phyloP scores from a whole-genome alignment of 2,113 vertebrate genomes.

The Fregata magnificens region DNA sequence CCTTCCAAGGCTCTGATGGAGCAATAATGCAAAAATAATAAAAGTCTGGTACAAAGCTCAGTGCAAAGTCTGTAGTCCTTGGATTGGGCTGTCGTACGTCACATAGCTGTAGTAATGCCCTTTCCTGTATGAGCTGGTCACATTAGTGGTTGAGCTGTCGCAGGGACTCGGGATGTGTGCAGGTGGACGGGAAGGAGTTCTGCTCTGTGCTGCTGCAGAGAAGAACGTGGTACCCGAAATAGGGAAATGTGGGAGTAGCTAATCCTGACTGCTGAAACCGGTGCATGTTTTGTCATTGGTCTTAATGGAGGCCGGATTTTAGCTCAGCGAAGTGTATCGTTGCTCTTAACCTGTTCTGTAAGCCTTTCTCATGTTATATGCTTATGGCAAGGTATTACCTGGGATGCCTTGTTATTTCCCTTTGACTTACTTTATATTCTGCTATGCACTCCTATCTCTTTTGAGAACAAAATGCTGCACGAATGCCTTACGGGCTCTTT shows the following conservation, averaged over 20 bases:
- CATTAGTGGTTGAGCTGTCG: rapidly evolving
- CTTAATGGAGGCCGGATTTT: not conserved
- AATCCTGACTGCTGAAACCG: not conserved
- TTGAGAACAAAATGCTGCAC: not conserved
- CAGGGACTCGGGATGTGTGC: rapidly evolving
- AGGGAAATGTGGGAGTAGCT: not conserved
- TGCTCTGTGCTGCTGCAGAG: not conserved
- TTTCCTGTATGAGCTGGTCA: not conserved
- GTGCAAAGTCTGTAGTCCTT: not conserved
- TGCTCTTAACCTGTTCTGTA: not conserved
- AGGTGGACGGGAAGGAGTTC: not conserved
- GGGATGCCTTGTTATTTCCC: not conserved
- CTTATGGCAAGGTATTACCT: constrained; percentile 18
- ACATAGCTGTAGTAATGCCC: rapidly evolving
- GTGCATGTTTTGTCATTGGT: not conserved
- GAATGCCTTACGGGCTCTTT: constrained; percentile 18
- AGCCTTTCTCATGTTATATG: not conserved
- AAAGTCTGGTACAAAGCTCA: not conserved
- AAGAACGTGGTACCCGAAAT: rapidly evolving
- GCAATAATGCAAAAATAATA: not conserved
- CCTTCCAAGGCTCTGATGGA: not conserved
- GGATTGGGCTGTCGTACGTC: rapidly evolving
- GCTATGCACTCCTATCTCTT: not conserved
- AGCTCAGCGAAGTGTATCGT: not conserved
- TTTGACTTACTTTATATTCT: constrained; percentile 45